Conservation (phyloP, 2,797 vertebrate species). For the Sarcoramphus papa region DNA sequence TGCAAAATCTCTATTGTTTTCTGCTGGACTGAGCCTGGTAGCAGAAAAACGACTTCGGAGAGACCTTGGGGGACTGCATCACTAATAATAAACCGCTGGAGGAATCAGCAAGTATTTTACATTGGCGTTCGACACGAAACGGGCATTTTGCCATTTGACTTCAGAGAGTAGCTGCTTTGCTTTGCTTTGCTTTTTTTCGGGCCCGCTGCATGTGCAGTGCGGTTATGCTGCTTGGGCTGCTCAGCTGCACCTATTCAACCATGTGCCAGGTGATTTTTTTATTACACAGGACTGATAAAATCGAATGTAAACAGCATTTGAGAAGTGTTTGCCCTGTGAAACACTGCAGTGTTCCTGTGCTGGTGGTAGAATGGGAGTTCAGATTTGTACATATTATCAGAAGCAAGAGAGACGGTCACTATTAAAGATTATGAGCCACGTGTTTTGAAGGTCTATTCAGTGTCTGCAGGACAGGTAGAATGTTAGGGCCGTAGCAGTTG, state of each 20-base stretch:
- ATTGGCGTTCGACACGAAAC: background rate
- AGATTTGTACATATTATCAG: accelerated
- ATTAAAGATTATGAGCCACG: accelerated
- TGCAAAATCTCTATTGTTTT: background rate
- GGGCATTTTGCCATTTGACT: background rate
- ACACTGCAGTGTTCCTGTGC: background rate
- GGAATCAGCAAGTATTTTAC: background rate
- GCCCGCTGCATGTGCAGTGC: background rate
- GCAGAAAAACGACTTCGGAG: background rate
- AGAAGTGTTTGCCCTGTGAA: background rate
- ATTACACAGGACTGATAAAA: background rate
- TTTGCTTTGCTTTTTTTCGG: background rate
- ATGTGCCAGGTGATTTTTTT: background rate
- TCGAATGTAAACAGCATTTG: background rate
- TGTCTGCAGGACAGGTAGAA: background rate
- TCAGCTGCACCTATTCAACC: background rate
- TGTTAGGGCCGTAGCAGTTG: background rate
- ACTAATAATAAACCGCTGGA: background rate
- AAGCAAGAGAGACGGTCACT: background rate
- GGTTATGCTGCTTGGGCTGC: background rate
- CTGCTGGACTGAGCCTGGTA: background rate
- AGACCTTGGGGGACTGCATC: background rate
- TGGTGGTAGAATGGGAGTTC: background rate
- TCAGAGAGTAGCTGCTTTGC: background rate
- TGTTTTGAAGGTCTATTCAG: background rate